phyloP scores from a whole-genome alignment of 2,113 vertebrate genomes.

The Silurus meridionalis region DNA sequence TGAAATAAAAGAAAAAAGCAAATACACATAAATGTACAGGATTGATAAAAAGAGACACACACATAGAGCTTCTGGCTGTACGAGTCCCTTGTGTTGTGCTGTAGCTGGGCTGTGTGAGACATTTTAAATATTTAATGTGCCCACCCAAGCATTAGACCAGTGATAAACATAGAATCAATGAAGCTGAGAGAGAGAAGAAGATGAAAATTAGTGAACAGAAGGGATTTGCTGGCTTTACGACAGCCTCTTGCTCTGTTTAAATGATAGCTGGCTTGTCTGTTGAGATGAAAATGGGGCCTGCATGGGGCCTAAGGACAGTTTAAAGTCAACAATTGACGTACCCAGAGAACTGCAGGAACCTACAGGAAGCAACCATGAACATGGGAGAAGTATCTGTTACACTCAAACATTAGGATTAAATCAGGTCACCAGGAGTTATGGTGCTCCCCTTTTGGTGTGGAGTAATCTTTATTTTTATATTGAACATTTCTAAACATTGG shows the following conservation, averaged over 20 bases:
- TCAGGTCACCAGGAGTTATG: neutral
- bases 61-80: constrained; percentile 18
- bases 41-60: constrained; percentile 5
- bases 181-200: constrained; percentile 50
- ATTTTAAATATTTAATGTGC: constrained; percentile 75
- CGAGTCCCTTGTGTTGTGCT: constrained; percentile 37
- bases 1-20: constrained; percentile 3
- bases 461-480: neutral
- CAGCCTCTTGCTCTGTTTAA: neutral
- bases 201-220: constrained; percentile 7
- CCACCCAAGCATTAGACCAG: constrained; percentile 56
- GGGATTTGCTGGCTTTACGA: neutral
- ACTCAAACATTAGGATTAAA: neutral
- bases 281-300: neutral
- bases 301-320: neutral
- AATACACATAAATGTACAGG: constrained; percentile 4
- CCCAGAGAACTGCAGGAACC: neutral
- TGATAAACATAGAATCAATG: constrained; percentile 65
- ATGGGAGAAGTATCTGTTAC: neutral
- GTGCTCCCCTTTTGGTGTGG: neutral
- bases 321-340: neutral
- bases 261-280: neutral
- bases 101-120: constrained; percentile 44
- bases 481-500: neutral
- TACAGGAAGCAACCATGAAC: neutral